Percentiles rank a stretch among this genome's conserved stretches.
Conservation (phyloP, 2,888 invertebrate genomes). For the Lottia scabra region DNA sequence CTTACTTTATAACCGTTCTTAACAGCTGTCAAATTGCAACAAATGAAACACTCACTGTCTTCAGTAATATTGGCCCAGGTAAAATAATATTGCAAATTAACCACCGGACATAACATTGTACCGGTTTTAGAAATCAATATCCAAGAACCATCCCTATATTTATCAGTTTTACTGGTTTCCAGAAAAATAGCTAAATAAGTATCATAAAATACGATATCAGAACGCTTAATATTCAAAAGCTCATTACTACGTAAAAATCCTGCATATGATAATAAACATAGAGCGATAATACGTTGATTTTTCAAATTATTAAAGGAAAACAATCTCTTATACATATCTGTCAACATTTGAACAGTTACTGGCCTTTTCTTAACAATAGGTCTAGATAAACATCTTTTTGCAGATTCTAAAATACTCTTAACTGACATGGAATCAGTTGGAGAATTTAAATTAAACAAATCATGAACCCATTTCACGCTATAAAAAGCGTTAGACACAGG, state of each 20-base stretch:
- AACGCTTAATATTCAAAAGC: too few species aligned
- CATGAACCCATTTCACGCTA: slow-evolving; percentile 31
- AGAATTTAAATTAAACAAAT: slow-evolving; percentile 21
- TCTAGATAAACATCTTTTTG: slow-evolving; percentile 18
- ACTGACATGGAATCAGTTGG: slow-evolving; percentile 23
- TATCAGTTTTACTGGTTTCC: slow-evolving; percentile 22
- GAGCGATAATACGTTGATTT: slow-evolving; percentile 14
- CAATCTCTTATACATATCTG: slow-evolving; percentile 8
- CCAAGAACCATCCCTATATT: slow-evolving; percentile 23
- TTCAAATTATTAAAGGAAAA: background rate
- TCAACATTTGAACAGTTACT: slow-evolving; percentile 10
- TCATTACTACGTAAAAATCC: slow-evolving; percentile 17
- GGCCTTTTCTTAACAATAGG: slow-evolving; percentile 24
- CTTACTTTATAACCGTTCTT: slow-evolving; percentile 8
- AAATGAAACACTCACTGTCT: background rate
- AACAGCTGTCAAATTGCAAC: slow-evolving; percentile 3
- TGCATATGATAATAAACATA: slow-evolving; percentile 12
- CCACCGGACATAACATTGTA: slow-evolving; percentile 15
- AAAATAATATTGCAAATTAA: slow-evolving; percentile 6
- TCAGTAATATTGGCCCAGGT: too few species aligned
- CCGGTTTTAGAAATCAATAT: slow-evolving; percentile 10
- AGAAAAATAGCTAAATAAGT: slow-evolving; percentile 17
- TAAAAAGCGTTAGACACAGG: slow-evolving; percentile 33
- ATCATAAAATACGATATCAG: slow-evolving; percentile 14
- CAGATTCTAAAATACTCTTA: slow-evolving; percentile 22